These are phyloP conservation scores for Polyploca ridens DNA, from an alignment of 2,888 invertebrate species.

Conservation along the genomic window DNA sequence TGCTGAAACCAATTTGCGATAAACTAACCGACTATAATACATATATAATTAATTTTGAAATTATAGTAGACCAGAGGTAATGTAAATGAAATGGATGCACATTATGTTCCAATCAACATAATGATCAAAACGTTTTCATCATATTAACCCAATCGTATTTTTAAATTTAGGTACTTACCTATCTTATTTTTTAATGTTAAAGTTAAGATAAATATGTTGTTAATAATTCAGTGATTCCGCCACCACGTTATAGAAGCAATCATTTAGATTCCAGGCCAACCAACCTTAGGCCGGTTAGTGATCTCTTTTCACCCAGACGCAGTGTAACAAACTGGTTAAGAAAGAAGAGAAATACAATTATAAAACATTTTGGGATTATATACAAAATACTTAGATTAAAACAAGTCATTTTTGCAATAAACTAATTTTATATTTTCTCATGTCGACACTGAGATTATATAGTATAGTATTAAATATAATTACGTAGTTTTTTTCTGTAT, in stretches of 20 bases:
- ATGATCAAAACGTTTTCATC: too few species aligned
- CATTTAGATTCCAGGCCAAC: conserved; percentile 38
- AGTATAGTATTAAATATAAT: background rate
- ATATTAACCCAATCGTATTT: too few species aligned
- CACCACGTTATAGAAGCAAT: conserved; percentile 43
- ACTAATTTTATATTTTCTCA: conserved; percentile 9
- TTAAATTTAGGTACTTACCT: too few species aligned
- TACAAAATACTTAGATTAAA: conserved; percentile 25
- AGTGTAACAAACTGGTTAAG: conserved; percentile 59
- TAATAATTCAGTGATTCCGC: conserved; percentile 34
- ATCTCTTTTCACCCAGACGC: conserved; percentile 56
- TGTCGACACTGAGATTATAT: background rate
- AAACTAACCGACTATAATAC: background rate
- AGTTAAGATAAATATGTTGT: background rate
- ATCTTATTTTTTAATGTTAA: too few species aligned
- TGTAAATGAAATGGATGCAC: background rate
- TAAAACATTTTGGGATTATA: conserved; percentile 16
- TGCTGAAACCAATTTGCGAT: background rate
- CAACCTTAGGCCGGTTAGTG: conserved; percentile 58
- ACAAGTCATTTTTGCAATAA: conserved; percentile 28
- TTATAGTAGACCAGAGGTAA: background rate
- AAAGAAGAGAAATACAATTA: conserved; percentile 39
- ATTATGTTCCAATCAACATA: too few species aligned
- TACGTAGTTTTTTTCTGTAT: too few species aligned
- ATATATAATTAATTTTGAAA: background rate